Evolutionary conservation across 2,888 invertebrate genomes (phyloP).

Genomic region (Parnassius mnemosyne): DNA sequence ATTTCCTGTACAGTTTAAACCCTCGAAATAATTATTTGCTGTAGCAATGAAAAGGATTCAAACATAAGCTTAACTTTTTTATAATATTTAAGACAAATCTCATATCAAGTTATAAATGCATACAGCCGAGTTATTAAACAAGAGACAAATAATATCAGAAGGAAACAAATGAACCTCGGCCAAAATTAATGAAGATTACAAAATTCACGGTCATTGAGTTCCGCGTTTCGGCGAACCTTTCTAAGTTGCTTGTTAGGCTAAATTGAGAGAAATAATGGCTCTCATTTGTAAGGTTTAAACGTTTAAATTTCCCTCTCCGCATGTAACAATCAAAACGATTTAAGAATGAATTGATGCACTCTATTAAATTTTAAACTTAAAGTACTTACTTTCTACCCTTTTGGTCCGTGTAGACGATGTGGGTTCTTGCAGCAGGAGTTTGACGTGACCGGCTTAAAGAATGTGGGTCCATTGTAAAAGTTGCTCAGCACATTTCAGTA

Average conservation of each 20-base stretch:
- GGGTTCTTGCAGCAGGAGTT: conserved; percentile 68
- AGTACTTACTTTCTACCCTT: conserved; percentile 76
- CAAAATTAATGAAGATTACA: conserved; percentile 79
- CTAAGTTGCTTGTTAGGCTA: conserved; percentile 75
- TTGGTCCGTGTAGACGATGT: conserved; percentile 77
- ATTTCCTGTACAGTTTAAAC: no score
- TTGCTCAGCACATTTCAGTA: conserved; percentile 23
- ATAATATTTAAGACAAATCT: conserved; percentile 26
- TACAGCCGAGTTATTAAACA: conserved; percentile 39
- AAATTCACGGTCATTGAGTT: conserved; percentile 79
- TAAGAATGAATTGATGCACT: conserved; percentile 39
- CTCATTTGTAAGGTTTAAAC: conserved; percentile 77
- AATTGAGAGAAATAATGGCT: conserved; percentile 79
- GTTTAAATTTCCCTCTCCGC: conserved; percentile 53
- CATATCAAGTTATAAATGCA: not conserved
- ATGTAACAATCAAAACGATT: conserved; percentile 52
- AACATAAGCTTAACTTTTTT: not conserved
- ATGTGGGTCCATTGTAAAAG: conserved; percentile 59
- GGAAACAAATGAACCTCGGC: conserved; percentile 64
- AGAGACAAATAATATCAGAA: conserved; percentile 60
- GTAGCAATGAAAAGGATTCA: no score
- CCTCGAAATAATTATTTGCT: no score
- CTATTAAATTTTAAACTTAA: conserved; percentile 28
- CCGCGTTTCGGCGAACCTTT: conserved; percentile 74
- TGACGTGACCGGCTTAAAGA: conserved; percentile 59